Percentiles rank a stretch among this genome's conserved stretches.
These are phyloP conservation scores for Acrossocheilus fasciatus DNA, from an alignment of 2,797 vertebrate species.

Conservation along the genomic window DNA sequence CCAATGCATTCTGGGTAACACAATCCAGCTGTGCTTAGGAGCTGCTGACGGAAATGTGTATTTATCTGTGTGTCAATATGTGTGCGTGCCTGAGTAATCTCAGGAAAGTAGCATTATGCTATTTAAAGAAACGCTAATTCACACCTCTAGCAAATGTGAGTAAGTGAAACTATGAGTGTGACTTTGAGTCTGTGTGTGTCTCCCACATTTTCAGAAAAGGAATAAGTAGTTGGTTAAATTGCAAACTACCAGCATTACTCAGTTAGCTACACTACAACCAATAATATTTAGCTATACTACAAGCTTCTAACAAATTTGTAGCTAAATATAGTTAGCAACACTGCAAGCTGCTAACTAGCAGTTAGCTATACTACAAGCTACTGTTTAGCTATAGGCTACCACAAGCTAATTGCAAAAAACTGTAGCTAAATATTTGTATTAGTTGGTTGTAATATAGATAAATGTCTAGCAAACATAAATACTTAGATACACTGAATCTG, in stretches of 20 bases:
- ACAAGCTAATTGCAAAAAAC: not conserved
- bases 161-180: not conserved
- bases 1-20: constrained; percentile 77
- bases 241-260: not conserved
- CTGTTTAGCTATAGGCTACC: not conserved
- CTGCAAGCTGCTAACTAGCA: not conserved
- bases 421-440: not conserved
- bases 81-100: constrained; percentile 13
- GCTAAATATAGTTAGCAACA: not conserved
- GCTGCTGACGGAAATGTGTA: constrained; percentile 39
- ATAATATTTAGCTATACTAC: not conserved
- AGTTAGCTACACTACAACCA: not conserved
- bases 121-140: not conserved
- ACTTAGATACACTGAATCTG: not conserved
- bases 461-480: not conserved
- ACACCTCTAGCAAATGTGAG: not conserved
- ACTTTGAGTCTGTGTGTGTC: not conserved
- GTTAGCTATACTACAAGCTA: not conserved
- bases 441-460: not conserved
- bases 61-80: constrained; percentile 20
- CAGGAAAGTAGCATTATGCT: not conserved
- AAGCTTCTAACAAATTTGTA: not conserved
- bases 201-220: not conserved
- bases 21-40: constrained; percentile 73
- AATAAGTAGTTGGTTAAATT: not conserved